These are phyloP conservation scores for Tylochromis polylepis DNA, from an alignment of 2,113 vertebrate species.

Conservation along the genomic window DNA sequence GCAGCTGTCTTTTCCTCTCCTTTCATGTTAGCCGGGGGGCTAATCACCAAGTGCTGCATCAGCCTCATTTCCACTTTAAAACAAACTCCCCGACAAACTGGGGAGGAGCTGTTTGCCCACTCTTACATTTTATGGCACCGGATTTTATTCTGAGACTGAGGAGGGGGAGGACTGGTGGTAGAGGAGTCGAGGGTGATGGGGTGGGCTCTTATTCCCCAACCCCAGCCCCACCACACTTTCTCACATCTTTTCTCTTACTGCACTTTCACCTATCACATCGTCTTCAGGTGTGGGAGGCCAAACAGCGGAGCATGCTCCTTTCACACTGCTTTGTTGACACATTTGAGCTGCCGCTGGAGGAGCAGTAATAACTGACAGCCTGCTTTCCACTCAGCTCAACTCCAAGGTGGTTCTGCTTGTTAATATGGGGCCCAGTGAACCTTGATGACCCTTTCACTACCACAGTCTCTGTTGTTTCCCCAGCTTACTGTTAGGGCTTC, in stretches of 20 bases:
- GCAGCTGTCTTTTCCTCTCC: conserved; percentile 68
- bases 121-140: conserved; percentile 49
- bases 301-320: conserved; percentile 14
- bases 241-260: not conserved
- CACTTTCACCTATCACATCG: not conserved
- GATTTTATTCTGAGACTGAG: conserved; percentile 22
- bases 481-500: not conserved
- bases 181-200: not conserved
- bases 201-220: not conserved
- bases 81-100: conserved; percentile 62
- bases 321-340: conserved; percentile 39
- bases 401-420: conserved; percentile 1
- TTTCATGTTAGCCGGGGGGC: conserved; percentile 71
- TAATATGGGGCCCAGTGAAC: conserved; percentile 9
- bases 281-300: conserved; percentile 37
- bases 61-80: conserved; percentile 74
- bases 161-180: not conserved
- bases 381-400: not conserved
- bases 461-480: not conserved
- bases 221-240: not conserved
- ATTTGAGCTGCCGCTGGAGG: conserved; percentile 1
- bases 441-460: conserved; percentile 9
- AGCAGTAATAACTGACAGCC: not conserved
- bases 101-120: conserved; percentile 53
- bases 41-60: conserved; percentile 64